A percentile compares a stretch with the other conserved stretches of the same genome.
Evolutionary conservation across 2,113 vertebrate genomes (phyloP).

Genomic region (Apistogramma diplotaenia): DNA sequence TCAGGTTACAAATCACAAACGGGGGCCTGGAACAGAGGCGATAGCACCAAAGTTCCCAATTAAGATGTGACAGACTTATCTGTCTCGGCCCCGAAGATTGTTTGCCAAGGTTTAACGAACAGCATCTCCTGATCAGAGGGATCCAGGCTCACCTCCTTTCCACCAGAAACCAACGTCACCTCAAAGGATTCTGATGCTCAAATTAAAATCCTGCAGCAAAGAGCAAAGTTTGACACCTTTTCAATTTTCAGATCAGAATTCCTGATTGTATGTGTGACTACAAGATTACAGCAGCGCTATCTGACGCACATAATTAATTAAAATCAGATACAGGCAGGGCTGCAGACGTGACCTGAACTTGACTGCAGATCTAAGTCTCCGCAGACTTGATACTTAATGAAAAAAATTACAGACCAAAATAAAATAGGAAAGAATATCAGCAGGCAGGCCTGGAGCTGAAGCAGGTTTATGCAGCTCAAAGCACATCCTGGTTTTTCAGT

Average conservation of each 20-base stretch:
- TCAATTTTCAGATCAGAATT: not conserved
- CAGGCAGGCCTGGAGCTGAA: not conserved
- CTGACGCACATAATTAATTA: not conserved
- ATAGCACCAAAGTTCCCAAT: not conserved
- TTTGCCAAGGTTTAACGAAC: not conserved
- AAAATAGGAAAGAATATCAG: not conserved
- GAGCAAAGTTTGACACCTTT: not conserved
- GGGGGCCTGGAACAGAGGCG: not conserved
- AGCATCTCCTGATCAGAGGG: not conserved
- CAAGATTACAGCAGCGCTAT: not conserved
- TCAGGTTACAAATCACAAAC: conserved; percentile 27
- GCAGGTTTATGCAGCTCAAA: not conserved
- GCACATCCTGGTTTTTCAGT: not conserved
- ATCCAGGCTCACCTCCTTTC: not conserved
- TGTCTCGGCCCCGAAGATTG: not conserved
- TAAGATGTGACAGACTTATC: conserved; percentile 13
- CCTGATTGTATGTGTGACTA: not conserved
- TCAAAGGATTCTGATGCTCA: not conserved
- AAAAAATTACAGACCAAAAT: not conserved
- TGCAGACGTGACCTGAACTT: not conserved
- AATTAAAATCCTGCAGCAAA: not conserved
- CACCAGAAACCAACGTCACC: not conserved
- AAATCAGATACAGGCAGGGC: not conserved
- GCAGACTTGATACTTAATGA: not conserved
- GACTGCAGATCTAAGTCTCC: not conserved